A percentile compares a stretch with the other conserved stretches of the same genome.
Evolutionary conservation across 2,888 invertebrate genomes (phyloP).

Genomic region (Napeogenes inachia): DNA sequence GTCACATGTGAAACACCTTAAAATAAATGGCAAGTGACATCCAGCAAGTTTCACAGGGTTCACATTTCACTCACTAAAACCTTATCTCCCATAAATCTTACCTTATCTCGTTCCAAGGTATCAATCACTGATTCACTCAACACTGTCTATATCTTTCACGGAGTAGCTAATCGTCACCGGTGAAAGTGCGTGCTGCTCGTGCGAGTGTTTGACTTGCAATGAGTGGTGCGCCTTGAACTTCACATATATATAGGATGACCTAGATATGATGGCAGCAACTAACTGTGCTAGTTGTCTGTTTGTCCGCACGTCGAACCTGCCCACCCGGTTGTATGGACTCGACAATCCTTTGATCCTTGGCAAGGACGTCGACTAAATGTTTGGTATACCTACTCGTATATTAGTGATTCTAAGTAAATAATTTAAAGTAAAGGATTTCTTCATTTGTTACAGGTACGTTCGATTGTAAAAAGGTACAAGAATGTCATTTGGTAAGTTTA

Average conservation of each 20-base stretch:
- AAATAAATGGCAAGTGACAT: slow-evolving; percentile 12
- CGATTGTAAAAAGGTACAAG: too few species aligned
- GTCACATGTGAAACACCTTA: slow-evolving; percentile 14
- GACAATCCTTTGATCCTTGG: slow-evolving; percentile 44
- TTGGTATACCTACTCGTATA: neutral
- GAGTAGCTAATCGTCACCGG: slow-evolving; percentile 57
- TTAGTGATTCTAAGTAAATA: too few species aligned
- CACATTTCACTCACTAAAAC: slow-evolving; percentile 42
- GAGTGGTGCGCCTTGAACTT: slow-evolving; percentile 88
- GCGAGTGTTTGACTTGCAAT: slow-evolving; percentile 74
- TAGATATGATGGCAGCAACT: slow-evolving; percentile 79
- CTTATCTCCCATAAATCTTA: slow-evolving; percentile 45
- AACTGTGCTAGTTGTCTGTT: slow-evolving; percentile 68
- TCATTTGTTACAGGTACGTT: slow-evolving; percentile 14
- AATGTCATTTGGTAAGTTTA: too few species aligned
- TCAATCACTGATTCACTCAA: slow-evolving; percentile 65
- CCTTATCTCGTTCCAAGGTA: slow-evolving; percentile 55
- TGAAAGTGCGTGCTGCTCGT: slow-evolving; percentile 72
- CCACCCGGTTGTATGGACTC: slow-evolving; percentile 55
- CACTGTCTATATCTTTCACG: slow-evolving; percentile 47
- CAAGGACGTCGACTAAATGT: slow-evolving; percentile 42
- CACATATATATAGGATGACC: slow-evolving; percentile 90
- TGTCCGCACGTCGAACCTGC: slow-evolving; percentile 58
- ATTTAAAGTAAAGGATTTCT: neutral
- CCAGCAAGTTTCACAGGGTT: slow-evolving; percentile 37